Conservation (phyloP, 2,113 vertebrate genomes). For the Barnardius zonarius region DNA sequence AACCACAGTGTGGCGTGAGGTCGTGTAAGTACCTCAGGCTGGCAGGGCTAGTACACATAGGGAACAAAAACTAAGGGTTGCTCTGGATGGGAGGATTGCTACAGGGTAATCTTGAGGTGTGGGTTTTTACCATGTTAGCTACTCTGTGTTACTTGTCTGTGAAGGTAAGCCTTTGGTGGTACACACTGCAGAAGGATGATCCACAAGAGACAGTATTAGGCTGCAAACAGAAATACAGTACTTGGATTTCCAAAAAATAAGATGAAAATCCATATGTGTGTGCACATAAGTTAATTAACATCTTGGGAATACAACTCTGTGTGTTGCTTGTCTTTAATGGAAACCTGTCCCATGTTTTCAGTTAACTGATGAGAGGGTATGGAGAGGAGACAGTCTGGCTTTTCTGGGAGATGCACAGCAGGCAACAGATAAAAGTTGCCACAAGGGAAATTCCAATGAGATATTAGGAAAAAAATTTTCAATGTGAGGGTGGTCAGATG, state of each 20-base stretch:
- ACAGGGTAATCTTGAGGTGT: neutral
- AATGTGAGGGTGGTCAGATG: fast-evolving
- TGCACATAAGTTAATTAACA: neutral
- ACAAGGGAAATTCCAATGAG: neutral
- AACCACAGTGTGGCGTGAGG: fast-evolving
- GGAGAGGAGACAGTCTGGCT: neutral
- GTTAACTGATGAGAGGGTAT: neutral
- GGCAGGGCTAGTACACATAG: neutral
- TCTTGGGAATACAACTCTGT: neutral
- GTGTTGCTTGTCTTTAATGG: neutral
- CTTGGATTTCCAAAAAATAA: neutral
- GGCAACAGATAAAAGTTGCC: neutral
- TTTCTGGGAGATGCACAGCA: neutral
- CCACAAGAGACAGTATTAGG: fast-evolving
- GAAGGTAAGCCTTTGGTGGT: neutral
- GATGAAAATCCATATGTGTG: neutral
- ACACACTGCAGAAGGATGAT: neutral
- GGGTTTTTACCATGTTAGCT: neutral
- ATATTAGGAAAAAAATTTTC: neutral
- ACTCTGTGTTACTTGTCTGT: neutral
- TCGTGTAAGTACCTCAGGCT: fast-evolving
- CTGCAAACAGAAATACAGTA: neutral
- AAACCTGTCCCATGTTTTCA: neutral
- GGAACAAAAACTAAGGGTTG: fast-evolving
- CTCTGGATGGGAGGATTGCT: fast-evolving